A percentile compares a stretch with the other conserved stretches of the same genome.
Evolutionary conservation across 2,888 invertebrate genomes (phyloP).

Genomic region (Caenorhabditis macrosperma): DNA sequence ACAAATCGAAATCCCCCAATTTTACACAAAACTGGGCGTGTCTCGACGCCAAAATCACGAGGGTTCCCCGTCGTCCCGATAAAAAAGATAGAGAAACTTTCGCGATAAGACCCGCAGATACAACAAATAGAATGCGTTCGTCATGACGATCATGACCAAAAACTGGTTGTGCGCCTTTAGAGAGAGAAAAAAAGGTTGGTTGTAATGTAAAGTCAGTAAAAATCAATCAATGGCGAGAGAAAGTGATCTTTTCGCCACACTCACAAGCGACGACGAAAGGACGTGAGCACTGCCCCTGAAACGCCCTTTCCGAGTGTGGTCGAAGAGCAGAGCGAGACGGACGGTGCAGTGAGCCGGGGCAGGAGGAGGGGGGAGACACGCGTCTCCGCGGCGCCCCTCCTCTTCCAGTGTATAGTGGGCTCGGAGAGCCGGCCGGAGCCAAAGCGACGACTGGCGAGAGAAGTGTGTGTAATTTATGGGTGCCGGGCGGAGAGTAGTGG

Average conservation of each 20-base stretch:
- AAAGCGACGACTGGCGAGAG: no score
- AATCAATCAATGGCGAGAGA: no score
- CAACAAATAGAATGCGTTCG: no score
- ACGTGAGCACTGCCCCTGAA: slow-evolving; percentile 10
- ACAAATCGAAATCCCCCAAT: no score
- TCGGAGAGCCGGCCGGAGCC: not conserved
- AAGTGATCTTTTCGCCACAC: not conserved
- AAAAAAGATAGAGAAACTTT: not conserved
- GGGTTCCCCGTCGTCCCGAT: not conserved
- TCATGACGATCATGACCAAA: no score
- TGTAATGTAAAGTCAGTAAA: no score
- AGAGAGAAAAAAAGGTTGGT: no score
- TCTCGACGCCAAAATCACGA: not conserved
- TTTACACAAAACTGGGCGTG: not conserved
- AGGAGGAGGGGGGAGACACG: no score
- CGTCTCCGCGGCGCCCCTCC: slow-evolving; percentile 10
- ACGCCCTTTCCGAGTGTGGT: slow-evolving; percentile 23
- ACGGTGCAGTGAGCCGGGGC: not conserved
- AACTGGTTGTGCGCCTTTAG: not conserved
- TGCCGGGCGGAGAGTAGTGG: not conserved
- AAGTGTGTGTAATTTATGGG: not conserved
- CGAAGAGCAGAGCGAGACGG: slow-evolving; percentile 7
- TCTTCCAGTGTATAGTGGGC: not conserved
- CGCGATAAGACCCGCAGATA: not conserved
- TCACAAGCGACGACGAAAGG: slow-evolving; percentile 13